These are phyloP conservation scores for Willisornis vidua DNA, from an alignment of 2,113 vertebrate genomes.

Conservation along the genomic window DNA sequence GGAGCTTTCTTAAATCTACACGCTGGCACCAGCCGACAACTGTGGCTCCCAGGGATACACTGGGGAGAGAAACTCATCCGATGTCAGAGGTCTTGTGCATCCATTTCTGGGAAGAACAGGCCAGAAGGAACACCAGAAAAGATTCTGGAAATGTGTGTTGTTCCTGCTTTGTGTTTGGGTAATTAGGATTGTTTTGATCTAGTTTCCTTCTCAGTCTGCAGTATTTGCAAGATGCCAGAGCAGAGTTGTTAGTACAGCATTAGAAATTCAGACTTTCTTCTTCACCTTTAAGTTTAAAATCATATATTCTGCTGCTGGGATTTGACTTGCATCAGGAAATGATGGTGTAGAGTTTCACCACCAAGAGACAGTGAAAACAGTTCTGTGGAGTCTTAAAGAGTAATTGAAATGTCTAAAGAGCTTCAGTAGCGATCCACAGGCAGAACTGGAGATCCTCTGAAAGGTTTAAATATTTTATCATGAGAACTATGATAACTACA, in stretches of 20 bases:
- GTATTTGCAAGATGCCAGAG: background rate
- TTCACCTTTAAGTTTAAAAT: background rate
- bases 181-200: background rate
- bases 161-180: background rate
- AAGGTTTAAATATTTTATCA: conserved; percentile 42
- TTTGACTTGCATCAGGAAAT: background rate
- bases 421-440: background rate
- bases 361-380: background rate
- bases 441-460: background rate
- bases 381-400: background rate
- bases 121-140: background rate
- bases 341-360: background rate
- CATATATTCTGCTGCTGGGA: background rate
- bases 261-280: background rate
- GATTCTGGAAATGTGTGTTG: background rate
- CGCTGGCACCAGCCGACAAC: background rate
- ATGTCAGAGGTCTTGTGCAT: background rate
- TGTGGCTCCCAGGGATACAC: background rate
- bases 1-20: background rate
- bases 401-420: background rate
- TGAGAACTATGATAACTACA: background rate
- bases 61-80: background rate
- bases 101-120: background rate
- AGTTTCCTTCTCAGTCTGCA: background rate
- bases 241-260: background rate